Evolutionary conservation across 2,888 invertebrate genomes (phyloP).

Genomic region (Mimas tiliae): DNA sequence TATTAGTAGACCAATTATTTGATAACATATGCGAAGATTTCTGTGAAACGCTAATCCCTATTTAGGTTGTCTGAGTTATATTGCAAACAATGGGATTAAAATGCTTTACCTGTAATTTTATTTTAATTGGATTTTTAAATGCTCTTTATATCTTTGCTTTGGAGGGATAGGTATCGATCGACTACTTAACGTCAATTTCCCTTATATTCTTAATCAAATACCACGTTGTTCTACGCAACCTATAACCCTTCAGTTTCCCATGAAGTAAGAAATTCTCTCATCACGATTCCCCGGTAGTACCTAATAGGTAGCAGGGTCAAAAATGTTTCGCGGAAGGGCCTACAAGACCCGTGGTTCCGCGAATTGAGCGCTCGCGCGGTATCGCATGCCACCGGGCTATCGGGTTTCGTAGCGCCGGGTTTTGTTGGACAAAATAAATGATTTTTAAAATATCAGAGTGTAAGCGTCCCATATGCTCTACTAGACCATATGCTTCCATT

Average conservation of each 20-base stretch:
- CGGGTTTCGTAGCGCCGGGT: conserved; percentile 44
- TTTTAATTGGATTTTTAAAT: too few species aligned
- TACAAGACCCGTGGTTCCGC: conserved; percentile 51
- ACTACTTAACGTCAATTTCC: too few species aligned
- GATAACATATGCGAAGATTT: conserved; percentile 13
- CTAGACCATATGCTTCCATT: background rate
- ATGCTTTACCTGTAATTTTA: background rate
- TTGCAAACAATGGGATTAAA: conserved; percentile 4
- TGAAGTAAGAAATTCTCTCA: conserved; percentile 23
- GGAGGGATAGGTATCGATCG: background rate
- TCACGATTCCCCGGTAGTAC: conserved; percentile 24
- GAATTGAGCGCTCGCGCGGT: conserved; percentile 52
- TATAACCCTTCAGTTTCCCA: conserved; percentile 17
- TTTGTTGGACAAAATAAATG: conserved; percentile 33
- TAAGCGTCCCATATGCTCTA: background rate
- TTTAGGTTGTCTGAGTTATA: background rate
- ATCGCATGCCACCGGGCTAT: conserved; percentile 49
- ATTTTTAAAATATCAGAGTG: conserved; percentile 31
- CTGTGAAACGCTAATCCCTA: conserved; percentile 9
- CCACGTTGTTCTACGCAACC: background rate
- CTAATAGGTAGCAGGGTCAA: conserved; percentile 33
- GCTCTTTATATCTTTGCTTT: too few species aligned
- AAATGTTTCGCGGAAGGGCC: conserved; percentile 60
- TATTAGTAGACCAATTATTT: background rate
- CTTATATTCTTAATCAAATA: background rate